A percentile compares a stretch with the other conserved stretches of the same genome.
Conservation (phyloP, 1,140 invertebrate species). For the Myzus persicae region DNA sequence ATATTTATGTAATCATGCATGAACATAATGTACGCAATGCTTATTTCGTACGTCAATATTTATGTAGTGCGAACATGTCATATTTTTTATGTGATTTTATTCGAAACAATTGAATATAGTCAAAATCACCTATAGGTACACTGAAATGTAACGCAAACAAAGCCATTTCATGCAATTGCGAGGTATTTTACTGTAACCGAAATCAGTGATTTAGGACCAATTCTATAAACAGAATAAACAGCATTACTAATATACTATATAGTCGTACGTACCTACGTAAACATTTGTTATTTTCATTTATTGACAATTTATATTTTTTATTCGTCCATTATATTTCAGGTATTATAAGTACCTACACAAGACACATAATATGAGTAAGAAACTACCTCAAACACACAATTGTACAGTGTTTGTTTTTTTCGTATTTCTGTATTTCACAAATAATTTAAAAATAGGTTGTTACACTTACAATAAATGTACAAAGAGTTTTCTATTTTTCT, state of each 20-base stretch:
- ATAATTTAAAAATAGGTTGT: background rate
- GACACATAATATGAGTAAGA: background rate
- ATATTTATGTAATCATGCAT: background rate
- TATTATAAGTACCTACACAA: background rate
- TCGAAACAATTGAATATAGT: background rate
- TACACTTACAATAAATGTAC: background rate
- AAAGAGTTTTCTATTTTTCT: background rate
- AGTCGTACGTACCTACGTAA: background rate
- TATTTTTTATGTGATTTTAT: background rate
- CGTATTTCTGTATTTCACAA: background rate
- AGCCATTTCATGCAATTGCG: background rate
- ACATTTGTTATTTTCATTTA: background rate
- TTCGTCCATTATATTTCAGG: background rate
- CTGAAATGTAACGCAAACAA: background rate
- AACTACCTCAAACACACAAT: background rate
- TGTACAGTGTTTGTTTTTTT: background rate
- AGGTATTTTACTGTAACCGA: background rate
- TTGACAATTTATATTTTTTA: background rate
- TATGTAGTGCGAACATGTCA: background rate
- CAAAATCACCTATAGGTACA: too few relatives aligned
- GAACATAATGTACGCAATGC: background rate
- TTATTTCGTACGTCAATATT: background rate
- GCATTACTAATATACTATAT: background rate
- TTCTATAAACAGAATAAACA: background rate
- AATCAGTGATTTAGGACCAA: conserved; percentile 12